A percentile compares a stretch with the other conserved stretches of the same genome.
Evolutionary conservation across 2,888 invertebrate genomes (phyloP).

Genomic region (Cataglyphis albicans): DNA sequence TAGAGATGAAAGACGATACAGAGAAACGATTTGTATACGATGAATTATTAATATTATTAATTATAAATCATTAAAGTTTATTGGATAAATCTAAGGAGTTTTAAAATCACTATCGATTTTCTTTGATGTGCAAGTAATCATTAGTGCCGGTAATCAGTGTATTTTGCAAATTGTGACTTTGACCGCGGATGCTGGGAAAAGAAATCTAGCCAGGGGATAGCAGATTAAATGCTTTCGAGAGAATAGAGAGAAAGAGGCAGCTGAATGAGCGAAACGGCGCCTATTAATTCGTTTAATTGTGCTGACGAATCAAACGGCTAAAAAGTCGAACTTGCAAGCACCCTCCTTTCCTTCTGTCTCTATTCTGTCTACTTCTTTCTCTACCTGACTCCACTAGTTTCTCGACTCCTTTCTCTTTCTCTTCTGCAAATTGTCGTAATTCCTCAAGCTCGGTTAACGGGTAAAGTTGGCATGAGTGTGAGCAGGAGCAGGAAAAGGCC

Average conservation of each 20-base stretch:
- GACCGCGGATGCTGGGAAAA: slow-evolving; percentile 56
- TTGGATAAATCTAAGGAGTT: background rate
- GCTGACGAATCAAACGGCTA: slow-evolving; percentile 83
- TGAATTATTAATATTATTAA: background rate
- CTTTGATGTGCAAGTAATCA: slow-evolving; percentile 4
- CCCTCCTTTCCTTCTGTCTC: slow-evolving; percentile 3
- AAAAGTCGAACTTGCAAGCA: slow-evolving; percentile 73
- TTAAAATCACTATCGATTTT: background rate
- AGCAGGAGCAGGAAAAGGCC: slow-evolving; percentile 48
- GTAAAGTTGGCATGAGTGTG: slow-evolving; percentile 56
- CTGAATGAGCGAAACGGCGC: slow-evolving; percentile 71
- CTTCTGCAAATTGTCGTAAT: slow-evolving; percentile 81
- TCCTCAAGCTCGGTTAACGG: slow-evolving; percentile 74
- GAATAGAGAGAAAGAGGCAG: slow-evolving; percentile 58
- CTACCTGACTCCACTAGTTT: slow-evolving; percentile 10
- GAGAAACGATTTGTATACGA: background rate
- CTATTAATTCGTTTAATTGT: slow-evolving; percentile 84
- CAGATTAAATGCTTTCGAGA: slow-evolving; percentile 59
- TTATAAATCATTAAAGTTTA: background rate
- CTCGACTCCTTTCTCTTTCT: slow-evolving; percentile 39
- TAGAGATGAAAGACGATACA: background rate
- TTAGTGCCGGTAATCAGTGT: slow-evolving; percentile 59
- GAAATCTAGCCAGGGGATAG: slow-evolving; percentile 50
- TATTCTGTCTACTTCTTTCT: slow-evolving; percentile 24
- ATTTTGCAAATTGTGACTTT: slow-evolving; percentile 69